A percentile compares a stretch with the other conserved stretches of the same genome.
phyloP scores from a whole-genome alignment of 2,797 vertebrate genomes.

The Pteronotus mesoamericanus region DNA sequence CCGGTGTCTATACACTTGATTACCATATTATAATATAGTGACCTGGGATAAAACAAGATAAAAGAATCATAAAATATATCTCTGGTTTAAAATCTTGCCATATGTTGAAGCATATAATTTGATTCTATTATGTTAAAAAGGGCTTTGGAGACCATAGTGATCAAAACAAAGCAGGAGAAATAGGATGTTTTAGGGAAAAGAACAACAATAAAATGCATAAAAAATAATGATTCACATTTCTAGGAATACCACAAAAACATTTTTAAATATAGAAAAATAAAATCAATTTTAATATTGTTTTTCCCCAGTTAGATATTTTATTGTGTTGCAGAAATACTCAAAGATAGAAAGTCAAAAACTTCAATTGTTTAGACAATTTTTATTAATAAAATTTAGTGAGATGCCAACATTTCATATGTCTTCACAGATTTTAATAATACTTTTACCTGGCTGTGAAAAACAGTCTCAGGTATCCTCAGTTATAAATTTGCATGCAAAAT shows the following conservation, averaged over 20 bases:
- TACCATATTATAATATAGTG: not conserved
- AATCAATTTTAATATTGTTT: not conserved
- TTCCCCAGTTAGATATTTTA: not conserved
- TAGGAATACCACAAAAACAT: not conserved
- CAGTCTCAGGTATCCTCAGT: not conserved
- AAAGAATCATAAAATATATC: not conserved
- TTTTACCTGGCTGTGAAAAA: not conserved
- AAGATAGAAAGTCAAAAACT: not conserved
- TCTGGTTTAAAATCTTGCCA: not conserved
- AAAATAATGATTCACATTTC: not conserved
- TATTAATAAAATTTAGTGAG: not conserved
- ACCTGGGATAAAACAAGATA: not conserved
- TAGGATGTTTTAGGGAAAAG: not conserved
- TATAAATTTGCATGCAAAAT: not conserved
- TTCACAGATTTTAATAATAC: not conserved
- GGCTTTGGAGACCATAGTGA: not conserved
- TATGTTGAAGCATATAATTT: not conserved
- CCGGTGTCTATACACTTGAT: not conserved
- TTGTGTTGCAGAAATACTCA: not conserved
- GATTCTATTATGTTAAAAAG: not conserved
- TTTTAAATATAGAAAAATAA: not conserved
- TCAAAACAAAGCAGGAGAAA: not conserved
- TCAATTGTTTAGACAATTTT: not conserved
- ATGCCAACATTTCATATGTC: not conserved
- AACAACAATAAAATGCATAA: not conserved